Base-by-base conservation (phyloP, 2,113 vertebrate genomes). In the Marmota monax region DNA sequence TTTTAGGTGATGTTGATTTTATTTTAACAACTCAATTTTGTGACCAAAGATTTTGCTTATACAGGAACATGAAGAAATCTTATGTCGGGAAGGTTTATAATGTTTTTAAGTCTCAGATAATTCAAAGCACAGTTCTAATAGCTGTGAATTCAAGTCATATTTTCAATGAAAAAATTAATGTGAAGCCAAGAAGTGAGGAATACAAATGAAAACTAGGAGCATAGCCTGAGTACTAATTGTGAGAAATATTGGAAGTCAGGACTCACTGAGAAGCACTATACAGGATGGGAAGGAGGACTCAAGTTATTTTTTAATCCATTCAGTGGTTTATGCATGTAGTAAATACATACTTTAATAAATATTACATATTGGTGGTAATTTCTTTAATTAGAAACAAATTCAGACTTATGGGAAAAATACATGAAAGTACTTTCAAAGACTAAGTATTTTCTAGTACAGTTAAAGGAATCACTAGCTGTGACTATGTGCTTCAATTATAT, bases 381-480 rank as follows among this genome's bases (percentile, higher is more conserved):
- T 37, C 13, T 76, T 94, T 79, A 76, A 23, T 84, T 82, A 95
- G 25, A 70, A 94, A 94, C 88, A 58, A 53, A 16, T 25, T 90
- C 4, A 92, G 20, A 83, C 37, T 61, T 53, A n/a, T 73, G 10
- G 84, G 61, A 73, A 91, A 90, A 94, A 63, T n/a, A 48, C 63
- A 7, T 72, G 32, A 39, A 95, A 91, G 1, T 20, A 45, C 63
- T 95, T 96, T 84, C 56, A 86, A 88, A 97, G n/a, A 83, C 88
- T 53, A 70, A 92, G 5, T 37, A 18, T 85, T 88, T 96, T 53
- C 79, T 86, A n/a, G 4, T 29, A 22, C 65, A 88, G 4, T 63
- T 70, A 88, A 93, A 96, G 12, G 39, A 78, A 63, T 32, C 11
- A 45, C 5, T 92, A 88, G 17, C 18, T 91, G 5, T 95, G 48